Evolutionary conservation across 2,797 vertebrate genomes (phyloP).

Genomic region (Sitta carolinensis): DNA sequence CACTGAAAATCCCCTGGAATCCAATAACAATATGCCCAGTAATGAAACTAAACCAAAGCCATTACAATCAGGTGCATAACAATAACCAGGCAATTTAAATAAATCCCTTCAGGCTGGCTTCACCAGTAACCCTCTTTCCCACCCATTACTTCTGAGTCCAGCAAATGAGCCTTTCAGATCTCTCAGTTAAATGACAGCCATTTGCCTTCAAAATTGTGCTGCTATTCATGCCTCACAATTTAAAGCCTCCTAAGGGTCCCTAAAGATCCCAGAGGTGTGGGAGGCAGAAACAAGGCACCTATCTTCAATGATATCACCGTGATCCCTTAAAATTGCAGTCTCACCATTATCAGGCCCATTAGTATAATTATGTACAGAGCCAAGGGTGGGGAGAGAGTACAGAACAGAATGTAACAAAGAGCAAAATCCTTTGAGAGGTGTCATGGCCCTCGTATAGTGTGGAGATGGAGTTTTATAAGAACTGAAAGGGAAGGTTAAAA

Average conservation of each 20-base stretch:
- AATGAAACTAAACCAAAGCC: background rate
- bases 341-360: background rate
- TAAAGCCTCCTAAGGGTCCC: background rate
- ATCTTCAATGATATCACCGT: slow-evolving; percentile 6
- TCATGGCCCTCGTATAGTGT: accelerated
- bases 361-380: background rate
- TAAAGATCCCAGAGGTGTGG: slow-evolving; percentile 16
- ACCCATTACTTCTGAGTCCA: background rate
- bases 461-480: background rate
- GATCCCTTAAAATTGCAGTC: background rate
- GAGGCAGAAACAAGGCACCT: slow-evolving; percentile 2
- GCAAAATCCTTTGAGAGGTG: background rate
- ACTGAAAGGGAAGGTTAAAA: background rate
- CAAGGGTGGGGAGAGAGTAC: background rate
- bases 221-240: background rate
- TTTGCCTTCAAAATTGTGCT: slow-evolving; percentile 40
- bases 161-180: background rate
- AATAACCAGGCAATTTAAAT: background rate
- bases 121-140: background rate
- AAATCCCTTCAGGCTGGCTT: background rate
- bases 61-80: background rate
- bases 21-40: background rate
- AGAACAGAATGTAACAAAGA: background rate
- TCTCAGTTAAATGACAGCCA: slow-evolving; percentile 4
- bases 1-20: background rate